Percentiles rank a stretch among this genome's conserved stretches.
These are phyloP conservation scores for Spinus olivaceus DNA, from an alignment of 2,797 vertebrate genomes.

Conservation along the genomic window DNA sequence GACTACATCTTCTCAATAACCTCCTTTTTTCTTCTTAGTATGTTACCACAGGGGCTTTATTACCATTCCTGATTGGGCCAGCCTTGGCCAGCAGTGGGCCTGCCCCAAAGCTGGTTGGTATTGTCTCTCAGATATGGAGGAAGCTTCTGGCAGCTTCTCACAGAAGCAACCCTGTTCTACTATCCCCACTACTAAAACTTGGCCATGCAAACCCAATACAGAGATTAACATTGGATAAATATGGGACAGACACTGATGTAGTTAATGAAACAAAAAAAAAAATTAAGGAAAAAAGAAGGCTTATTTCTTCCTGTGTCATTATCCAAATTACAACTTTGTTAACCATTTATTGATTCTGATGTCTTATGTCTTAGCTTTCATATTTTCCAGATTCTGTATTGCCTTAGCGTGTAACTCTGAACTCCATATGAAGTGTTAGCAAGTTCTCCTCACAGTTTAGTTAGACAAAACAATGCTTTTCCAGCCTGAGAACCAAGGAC, in stretches of 20 bases:
- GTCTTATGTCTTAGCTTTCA: not conserved
- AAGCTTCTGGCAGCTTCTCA: not conserved
- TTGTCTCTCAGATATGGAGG: accelerated
- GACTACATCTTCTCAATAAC: not conserved
- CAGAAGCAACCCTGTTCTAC: not conserved
- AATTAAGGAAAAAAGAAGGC: not conserved
- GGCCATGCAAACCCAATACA: not conserved
- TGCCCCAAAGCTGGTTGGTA: not conserved
- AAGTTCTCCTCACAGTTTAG: not conserved
- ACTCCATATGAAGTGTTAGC: not conserved
- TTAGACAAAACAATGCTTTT: not conserved
- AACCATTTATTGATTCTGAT: not conserved
- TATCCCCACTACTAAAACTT: not conserved
- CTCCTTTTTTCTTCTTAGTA: not conserved
- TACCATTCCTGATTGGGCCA: not conserved
- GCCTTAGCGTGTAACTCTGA: not conserved
- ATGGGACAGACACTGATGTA: not conserved
- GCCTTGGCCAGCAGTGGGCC: not conserved
- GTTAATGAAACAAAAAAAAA: not conserved
- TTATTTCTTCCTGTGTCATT: not conserved
- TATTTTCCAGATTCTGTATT: not conserved
- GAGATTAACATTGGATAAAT: not conserved
- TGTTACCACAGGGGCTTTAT: not conserved
- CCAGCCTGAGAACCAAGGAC: not conserved
- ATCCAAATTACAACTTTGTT: not conserved